phyloP scores from a whole-genome alignment of 2,113 vertebrate genomes.

The Mesitornis unicolor region DNA sequence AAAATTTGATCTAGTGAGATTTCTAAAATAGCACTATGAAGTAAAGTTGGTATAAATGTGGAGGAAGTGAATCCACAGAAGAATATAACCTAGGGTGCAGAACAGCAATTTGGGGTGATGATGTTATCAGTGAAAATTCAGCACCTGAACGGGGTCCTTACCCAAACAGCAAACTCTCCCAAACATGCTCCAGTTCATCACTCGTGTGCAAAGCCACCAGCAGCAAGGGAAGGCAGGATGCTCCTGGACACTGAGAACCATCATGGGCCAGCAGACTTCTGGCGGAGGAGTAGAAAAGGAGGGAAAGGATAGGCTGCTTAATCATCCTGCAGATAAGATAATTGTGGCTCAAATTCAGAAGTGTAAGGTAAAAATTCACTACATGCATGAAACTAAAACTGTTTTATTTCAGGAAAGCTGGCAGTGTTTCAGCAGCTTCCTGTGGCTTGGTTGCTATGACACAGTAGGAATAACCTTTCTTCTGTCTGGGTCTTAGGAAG shows the following conservation, averaged over 20 bases:
- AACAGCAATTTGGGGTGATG: neutral
- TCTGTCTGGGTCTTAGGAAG: conserved; percentile 47
- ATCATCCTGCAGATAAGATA: conserved; percentile 29
- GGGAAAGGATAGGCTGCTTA: neutral
- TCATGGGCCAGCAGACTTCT: neutral
- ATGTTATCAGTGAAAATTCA: neutral
- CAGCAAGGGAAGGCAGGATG: neutral
- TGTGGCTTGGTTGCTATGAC: conserved; percentile 49
- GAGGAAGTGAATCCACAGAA: conserved; percentile 6
- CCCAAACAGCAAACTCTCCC: neutral
- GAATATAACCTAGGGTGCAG: neutral
- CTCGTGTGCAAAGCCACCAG: neutral
- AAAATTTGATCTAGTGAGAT: conserved; percentile 32
- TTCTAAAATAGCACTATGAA: conserved; percentile 37
- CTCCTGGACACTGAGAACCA: neutral
- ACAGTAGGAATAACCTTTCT: conserved; percentile 56
- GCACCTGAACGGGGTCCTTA: neutral
- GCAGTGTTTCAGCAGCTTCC: conserved; percentile 35
- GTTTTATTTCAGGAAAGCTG: conserved; percentile 50
- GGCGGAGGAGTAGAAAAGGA: neutral
- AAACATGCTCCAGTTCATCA: neutral
- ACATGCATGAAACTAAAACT: conserved; percentile 31
- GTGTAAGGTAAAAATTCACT: conserved; percentile 47
- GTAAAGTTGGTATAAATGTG: neutral
- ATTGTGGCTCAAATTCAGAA: conserved; percentile 46